These are phyloP conservation scores for Heliopora coerulea DNA, from an alignment of 92 coral and sea anemone species.

Conservation along the genomic window DNA sequence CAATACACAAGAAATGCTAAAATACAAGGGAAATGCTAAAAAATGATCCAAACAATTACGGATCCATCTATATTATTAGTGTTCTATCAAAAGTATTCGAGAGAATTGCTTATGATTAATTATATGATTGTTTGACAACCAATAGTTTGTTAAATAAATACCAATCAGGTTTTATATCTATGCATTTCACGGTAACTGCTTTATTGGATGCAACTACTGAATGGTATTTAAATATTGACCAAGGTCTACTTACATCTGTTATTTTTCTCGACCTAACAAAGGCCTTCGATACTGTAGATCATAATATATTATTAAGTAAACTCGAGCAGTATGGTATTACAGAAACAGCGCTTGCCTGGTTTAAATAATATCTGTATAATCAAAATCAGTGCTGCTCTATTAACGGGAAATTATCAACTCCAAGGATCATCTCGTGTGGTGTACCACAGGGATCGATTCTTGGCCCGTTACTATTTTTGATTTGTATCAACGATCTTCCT, in stretches of 20 bases:
- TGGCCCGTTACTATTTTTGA: neutral
- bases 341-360: neutral
- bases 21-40: neutral
- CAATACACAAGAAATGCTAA: neutral
- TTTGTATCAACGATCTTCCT: constrained; percentile 14
- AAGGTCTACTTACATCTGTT: neutral
- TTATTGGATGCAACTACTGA: constrained; percentile 1
- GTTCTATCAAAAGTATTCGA: neutral
- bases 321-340: neutral
- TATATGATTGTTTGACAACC: neutral
- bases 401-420: neutral
- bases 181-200: neutral
- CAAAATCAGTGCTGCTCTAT: constrained; percentile 1
- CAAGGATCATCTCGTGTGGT: constrained; percentile 3
- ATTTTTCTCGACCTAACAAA: constrained; percentile 7
- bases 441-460: constrained; percentile 26
- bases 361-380: neutral
- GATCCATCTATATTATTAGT: neutral
- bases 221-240: neutral
- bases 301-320: neutral
- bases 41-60: neutral
- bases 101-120: neutral
- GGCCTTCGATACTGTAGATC: constrained; percentile 9
- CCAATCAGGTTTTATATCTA: neutral
- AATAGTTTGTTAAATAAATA: neutral